A percentile compares a stretch with the other conserved stretches of the same genome.
These are phyloP conservation scores for Oxytorus armatus DNA, from an alignment of 2,888 invertebrate genomes.

Conservation along the genomic window DNA sequence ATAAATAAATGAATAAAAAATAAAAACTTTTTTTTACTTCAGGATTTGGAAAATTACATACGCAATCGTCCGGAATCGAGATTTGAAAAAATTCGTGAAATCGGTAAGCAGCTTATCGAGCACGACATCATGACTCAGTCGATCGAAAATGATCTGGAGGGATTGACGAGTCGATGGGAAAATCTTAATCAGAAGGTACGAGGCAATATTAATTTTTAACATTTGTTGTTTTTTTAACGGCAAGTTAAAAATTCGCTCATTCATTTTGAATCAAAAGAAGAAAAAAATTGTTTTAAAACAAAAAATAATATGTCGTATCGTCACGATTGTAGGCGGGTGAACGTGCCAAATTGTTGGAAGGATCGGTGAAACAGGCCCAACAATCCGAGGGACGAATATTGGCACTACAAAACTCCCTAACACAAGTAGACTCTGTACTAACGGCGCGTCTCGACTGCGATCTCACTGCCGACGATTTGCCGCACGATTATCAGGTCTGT, in stretches of 20 bases:
- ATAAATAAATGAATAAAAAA: too few species aligned
- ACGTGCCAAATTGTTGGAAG: conserved; percentile 88
- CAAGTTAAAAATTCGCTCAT: too few species aligned
- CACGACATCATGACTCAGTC: conserved; percentile 90
- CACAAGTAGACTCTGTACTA: conserved; percentile 88
- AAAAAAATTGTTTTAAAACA: not conserved
- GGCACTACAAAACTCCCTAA: conserved; percentile 90
- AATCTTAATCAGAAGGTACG: conserved; percentile 89
- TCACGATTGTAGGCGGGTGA: conserved; percentile 86
- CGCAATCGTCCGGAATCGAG: conserved; percentile 91
- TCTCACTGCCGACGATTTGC: conserved; percentile 91
- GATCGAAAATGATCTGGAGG: conserved; percentile 88
- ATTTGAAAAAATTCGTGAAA: conserved; percentile 90
- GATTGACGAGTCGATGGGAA: conserved; percentile 88
- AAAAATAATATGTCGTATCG: conserved; percentile 65
- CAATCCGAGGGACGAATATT: conserved; percentile 91
- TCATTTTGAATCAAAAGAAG: too few species aligned
- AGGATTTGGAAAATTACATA: conserved; percentile 94
- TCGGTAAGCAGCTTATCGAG: conserved; percentile 90
- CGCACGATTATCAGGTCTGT: conserved; percentile 90
- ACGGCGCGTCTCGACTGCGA: conserved; percentile 91
- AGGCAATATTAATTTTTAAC: conserved; percentile 45
- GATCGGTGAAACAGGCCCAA: conserved; percentile 91
- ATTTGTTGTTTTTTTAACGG: too few species aligned
- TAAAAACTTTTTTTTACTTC: conserved; percentile 64